Percentiles rank a stretch among this genome's conserved stretches.
Evolutionary conservation across 2,113 vertebrate species (phyloP).

Genomic region (Redunca redunca): DNA sequence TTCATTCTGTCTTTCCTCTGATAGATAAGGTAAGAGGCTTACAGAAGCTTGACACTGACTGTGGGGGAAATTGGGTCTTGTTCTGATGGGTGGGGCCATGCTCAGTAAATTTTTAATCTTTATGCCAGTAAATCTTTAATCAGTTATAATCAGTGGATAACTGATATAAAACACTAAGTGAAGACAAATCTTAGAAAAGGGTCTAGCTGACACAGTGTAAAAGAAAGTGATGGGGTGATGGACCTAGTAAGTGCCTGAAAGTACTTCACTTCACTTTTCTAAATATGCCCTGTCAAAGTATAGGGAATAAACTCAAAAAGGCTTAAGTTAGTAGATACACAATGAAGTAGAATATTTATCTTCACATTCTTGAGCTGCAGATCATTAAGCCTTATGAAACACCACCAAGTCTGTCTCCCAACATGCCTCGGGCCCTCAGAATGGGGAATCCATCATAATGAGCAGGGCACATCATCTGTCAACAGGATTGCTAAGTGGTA

Average conservation of each 20-base stretch:
- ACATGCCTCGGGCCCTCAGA: constrained; percentile 69
- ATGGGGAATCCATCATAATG: constrained; percentile 76
- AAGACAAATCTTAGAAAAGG: neutral
- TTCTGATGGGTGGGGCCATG: neutral
- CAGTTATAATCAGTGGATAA: neutral
- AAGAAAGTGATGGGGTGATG: constrained; percentile 20
- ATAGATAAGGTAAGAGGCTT: neutral
- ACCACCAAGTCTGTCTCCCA: constrained; percentile 69
- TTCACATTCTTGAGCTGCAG: constrained; percentile 49
- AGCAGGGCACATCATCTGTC: constrained; percentile 78
- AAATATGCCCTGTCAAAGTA: constrained; percentile 52
- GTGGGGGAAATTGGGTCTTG: neutral
- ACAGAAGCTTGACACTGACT: neutral
- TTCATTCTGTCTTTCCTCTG: neutral
- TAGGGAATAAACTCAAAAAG: constrained; percentile 44
- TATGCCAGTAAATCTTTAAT: neutral
- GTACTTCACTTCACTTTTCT: constrained; percentile 40
- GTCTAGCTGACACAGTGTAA: neutral
- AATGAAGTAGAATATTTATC: constrained; percentile 69
- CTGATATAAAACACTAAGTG: neutral
- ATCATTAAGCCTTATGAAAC: constrained; percentile 58
- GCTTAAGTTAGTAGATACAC: constrained; percentile 54
- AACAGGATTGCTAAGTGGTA: constrained; percentile 68
- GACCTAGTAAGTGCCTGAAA: constrained; percentile 30
- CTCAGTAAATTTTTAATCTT: neutral